phyloP scores from a whole-genome alignment of 2,113 vertebrate genomes.

The Hyaena hyaena region DNA sequence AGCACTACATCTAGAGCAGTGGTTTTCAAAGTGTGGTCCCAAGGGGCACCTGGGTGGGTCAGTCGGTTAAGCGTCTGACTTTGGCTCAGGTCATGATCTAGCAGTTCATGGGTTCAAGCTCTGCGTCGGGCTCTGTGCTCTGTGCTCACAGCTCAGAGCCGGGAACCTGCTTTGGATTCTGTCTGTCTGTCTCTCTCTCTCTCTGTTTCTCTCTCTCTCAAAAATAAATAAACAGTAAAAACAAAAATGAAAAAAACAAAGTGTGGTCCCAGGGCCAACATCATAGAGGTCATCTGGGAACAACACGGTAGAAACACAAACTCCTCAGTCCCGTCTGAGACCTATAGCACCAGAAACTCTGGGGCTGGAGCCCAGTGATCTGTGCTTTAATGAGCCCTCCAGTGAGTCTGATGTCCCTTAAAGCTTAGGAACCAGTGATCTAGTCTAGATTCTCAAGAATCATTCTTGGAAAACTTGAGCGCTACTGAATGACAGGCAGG shows the following conservation, averaged over 20 bases:
- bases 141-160: too few relatives aligned
- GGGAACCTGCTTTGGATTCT: too few relatives aligned
- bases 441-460: background rate
- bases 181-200: too few relatives aligned
- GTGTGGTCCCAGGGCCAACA: background rate
- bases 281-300: background rate
- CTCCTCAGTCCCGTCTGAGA: background rate
- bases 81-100: too few relatives aligned
- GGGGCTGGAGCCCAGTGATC: too few relatives aligned
- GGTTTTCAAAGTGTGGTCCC: background rate
- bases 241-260: background rate
- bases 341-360: background rate
- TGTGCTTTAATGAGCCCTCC: background rate
- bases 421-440: background rate
- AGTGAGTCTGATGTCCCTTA: background rate
- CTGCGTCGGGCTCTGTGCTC: too few relatives aligned
- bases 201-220: too few relatives aligned
- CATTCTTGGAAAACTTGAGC: background rate
- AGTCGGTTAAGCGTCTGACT: too few relatives aligned
- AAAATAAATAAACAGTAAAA: too few relatives aligned
- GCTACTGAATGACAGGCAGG: background rate
- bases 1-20: background rate
- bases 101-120: too few relatives aligned
- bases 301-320: background rate
- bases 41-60: too few relatives aligned